Evolutionary conservation across 2,797 vertebrate species (phyloP).

Genomic region (Triplophysa yarkandensis): DNA sequence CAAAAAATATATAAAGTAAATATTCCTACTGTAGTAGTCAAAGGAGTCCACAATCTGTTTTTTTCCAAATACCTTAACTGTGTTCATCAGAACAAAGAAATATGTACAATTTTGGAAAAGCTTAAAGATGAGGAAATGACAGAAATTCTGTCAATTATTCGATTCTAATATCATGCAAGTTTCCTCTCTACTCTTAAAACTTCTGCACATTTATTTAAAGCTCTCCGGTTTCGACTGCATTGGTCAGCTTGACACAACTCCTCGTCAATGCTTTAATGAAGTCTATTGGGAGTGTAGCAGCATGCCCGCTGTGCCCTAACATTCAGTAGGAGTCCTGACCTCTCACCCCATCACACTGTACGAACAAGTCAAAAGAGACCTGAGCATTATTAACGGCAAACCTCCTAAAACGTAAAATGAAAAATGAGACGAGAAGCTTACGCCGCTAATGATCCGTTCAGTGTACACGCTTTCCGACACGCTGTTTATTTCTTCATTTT

Average conservation of each 20-base stretch:
- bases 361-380: slow-evolving; percentile 14
- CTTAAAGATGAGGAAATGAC: too few relatives aligned
- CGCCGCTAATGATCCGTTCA: slow-evolving; percentile 9
- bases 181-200: background rate
- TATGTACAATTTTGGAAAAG: too few relatives aligned
- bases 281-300: slow-evolving; percentile 41
- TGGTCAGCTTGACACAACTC: slow-evolving; percentile 39
- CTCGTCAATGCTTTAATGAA: slow-evolving; percentile 49
- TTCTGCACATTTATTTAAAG: background rate
- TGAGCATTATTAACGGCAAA: slow-evolving; percentile 32
- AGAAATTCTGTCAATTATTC: background rate
- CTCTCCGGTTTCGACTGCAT: slow-evolving; percentile 5
- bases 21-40: too few relatives aligned
- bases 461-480: slow-evolving; percentile 14
- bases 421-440: slow-evolving; percentile 7
- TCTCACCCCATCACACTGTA: slow-evolving; percentile 1
- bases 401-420: slow-evolving; percentile 18
- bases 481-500: slow-evolving; percentile 25
- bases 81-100: too few relatives aligned
- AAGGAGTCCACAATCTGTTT: too few relatives aligned
- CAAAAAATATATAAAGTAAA: too few relatives aligned
- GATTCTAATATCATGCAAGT: background rate
- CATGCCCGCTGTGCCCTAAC: background rate
- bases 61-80: too few relatives aligned
- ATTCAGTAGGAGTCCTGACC: slow-evolving; percentile 36